Base-by-base conservation (phyloP, 2,113 vertebrate genomes). In the Canis aureus region DNA sequence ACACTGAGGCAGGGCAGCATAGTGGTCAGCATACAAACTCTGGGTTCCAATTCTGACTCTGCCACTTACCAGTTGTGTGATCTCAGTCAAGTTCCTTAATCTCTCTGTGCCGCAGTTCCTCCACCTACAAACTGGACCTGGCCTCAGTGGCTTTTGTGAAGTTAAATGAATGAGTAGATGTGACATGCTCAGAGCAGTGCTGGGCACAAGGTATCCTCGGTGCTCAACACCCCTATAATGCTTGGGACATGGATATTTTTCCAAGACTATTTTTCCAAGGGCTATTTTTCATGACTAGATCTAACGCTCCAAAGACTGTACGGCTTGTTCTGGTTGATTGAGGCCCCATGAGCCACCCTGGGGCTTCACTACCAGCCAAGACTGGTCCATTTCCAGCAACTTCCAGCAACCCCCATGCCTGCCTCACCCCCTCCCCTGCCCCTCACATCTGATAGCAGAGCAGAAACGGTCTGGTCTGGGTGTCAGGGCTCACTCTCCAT, bases 341-440 rank as follows among this genome's bases (percentile, higher is more conserved):
- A 1, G 15, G 15, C 0, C 2, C 15, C 12, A 59, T 15, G 35
- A 89, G 35, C 55, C 49, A 62, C 17, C 13, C n/a, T 25, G 16
- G 49, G 49, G 38, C 38, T 32, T 81, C 57, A 0, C 66, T 71
- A 53, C 55, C 29, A 38, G 15, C 12, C 11, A 1, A 60, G 23
- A 73, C 55, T 13, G 6, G 49, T 38, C 55, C 3, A 22, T 8
- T n/a, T 59, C 38, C 15, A 49, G 19, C 27, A 60, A 51, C 43
- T n/a, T 73, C 51, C 19, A 49, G 13, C 43, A 53, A 38, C 43
- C 20, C n/a, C 35, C n/a, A 2, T 2, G 2, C n/a, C 60, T 1
- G 23, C 29, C 62, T 60, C 27, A 4, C 10, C 7, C 12, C 4
- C 29, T 17, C 7, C 5, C 17, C 1, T 1, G 8, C 32, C 17